Evolutionary conservation across 2,113 vertebrate species (phyloP).

Genomic region (Lanius collurio): DNA sequence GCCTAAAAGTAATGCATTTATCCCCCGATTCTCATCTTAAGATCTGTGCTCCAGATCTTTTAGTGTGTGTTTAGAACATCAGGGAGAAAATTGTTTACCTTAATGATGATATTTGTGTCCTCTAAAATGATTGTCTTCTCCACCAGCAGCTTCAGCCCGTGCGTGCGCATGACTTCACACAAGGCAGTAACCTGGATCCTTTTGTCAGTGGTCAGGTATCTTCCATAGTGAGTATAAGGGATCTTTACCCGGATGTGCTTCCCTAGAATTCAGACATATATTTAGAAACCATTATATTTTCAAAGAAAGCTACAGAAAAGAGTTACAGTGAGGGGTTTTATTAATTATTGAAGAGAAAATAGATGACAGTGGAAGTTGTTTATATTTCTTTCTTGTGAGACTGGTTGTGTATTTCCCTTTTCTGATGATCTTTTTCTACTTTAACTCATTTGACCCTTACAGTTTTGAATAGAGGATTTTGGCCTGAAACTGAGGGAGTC

Average conservation of each 20-base stretch:
- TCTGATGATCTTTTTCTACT: background rate
- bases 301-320: background rate
- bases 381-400: background rate
- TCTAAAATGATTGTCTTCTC: constrained; percentile 80
- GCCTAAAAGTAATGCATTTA: background rate
- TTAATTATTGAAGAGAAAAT: background rate
- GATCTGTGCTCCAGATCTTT: background rate
- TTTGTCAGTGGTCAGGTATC: constrained; percentile 73
- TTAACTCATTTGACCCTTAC: background rate
- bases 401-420: background rate
- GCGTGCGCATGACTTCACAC: constrained; percentile 59
- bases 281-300: background rate
- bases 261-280: constrained; percentile 66
- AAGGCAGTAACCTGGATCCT: constrained; percentile 82
- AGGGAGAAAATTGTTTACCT: constrained; percentile 54
- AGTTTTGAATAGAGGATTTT: background rate
- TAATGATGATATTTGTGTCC: constrained; percentile 71
- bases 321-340: background rate
- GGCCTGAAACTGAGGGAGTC: background rate
- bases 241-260: constrained; percentile 75
- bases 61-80: background rate
- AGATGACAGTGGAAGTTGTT: background rate
- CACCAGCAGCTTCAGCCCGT: constrained; percentile 72
- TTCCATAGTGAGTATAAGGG: constrained; percentile 76
- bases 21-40: background rate